Conservation (phyloP, 1,140 invertebrate genomes). For the Eriosoma lanigerum region DNA sequence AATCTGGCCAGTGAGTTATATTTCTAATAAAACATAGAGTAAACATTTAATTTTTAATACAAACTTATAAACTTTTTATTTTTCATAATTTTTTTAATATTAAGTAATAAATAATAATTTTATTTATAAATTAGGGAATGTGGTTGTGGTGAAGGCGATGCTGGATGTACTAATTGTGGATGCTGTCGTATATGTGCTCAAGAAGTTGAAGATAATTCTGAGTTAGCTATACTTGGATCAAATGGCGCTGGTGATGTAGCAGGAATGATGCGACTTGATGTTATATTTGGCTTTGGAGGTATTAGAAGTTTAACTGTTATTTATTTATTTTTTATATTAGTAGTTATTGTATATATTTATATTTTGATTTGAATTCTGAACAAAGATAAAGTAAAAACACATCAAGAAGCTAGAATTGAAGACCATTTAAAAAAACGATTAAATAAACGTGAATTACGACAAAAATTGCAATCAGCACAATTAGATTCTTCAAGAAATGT, state of each 20-base stretch:
- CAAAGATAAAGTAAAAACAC: slow-evolving; percentile 56
- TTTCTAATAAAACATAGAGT: background rate
- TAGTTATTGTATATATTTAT: background rate
- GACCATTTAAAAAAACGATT: slow-evolving; percentile 64
- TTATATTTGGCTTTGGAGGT: slow-evolving; percentile 59
- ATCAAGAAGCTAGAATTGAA: slow-evolving; percentile 63
- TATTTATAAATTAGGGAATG: slow-evolving; percentile 69
- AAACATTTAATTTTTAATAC: background rate
- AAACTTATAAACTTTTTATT: background rate
- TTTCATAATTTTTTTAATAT: no score
- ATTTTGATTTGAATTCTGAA: background rate
- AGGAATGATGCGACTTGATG: slow-evolving; percentile 63
- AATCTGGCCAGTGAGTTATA: slow-evolving; percentile 81
- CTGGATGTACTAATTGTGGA: slow-evolving; percentile 89
- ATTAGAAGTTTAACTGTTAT: background rate
- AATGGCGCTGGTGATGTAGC: slow-evolving; percentile 61
- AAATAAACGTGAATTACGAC: slow-evolving; percentile 64
- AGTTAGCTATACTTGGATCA: slow-evolving; percentile 60
- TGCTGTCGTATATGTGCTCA: slow-evolving; percentile 84
- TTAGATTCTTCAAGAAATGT: background rate
- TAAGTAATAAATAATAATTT: background rate
- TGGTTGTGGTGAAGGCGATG: slow-evolving; percentile 92
- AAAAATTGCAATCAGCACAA: slow-evolving; percentile 57
- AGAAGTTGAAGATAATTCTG: slow-evolving; percentile 66
- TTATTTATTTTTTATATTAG: background rate